Base-by-base conservation (phyloP, 1,140 invertebrate genomes). In the Listronotus bonariensis region DNA sequence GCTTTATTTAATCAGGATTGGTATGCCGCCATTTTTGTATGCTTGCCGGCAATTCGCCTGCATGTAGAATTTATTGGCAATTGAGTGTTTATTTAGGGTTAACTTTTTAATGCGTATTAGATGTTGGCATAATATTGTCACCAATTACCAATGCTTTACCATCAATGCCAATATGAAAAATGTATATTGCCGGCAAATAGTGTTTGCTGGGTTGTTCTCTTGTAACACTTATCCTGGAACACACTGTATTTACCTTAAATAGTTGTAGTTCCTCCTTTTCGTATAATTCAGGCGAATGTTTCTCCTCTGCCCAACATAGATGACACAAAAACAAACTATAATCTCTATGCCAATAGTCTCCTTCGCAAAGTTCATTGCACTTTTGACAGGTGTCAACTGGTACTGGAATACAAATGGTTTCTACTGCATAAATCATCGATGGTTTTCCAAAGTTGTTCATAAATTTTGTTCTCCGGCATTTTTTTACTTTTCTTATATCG, bases 321-420 rank as follows among this genome's bases (percentile, higher is more conserved):
- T 72, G 65, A 49, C 74, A 76, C 15, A 76, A 67, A 58, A 71
- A 75, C 9, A 34, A 43, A 0, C 46, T 38, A 55, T 74, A 65
- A 52, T 72, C 65, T 64, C 59, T 59, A 34, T 74, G 72, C 73
- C 73, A 76, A 45, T 74, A 76, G 48, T 76, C 74, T 0, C 72
- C 72, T 42, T 57, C 18, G 41, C 72, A 74, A 7, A 71, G 18
- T 45, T 66, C 55, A 6, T 65, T 46, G 42, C 74, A 76, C 60
- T 73, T 75, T 10, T 59, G 38, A 40, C 74, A 76, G 10, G 20
- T 59, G 48, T 76, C 71, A 6, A 42, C 53, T 9, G 72, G 69
- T 38, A 64, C 67, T 11, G 63, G 32, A 9, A 76, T 56, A 53
- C 74, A 76, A 6, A 69, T 38, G 17, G 62, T 69, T 64, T 74